These are phyloP conservation scores for Albula goreensis DNA, from an alignment of 2,113 vertebrate genomes.

Conservation along the genomic window DNA sequence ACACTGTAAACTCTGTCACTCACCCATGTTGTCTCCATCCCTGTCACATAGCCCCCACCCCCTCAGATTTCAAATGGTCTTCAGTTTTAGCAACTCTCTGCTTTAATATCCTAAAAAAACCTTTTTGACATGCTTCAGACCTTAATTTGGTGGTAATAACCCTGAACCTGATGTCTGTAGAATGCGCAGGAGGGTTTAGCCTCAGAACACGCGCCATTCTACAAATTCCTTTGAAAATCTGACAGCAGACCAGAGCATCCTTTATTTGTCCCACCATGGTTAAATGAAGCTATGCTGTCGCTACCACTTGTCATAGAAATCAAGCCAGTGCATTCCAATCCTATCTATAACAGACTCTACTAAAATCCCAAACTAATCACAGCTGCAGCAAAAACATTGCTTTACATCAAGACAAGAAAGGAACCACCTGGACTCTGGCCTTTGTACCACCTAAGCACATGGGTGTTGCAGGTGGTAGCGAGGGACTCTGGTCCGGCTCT, in stretches of 20 bases:
- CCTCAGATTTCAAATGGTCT: neutral
- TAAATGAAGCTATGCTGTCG: neutral
- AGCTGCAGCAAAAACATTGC: conserved; percentile 23
- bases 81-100: neutral
- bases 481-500: neutral
- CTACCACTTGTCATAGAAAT: conserved; percentile 34
- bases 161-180: neutral
- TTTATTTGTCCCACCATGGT: neutral
- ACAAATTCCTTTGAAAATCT: neutral
- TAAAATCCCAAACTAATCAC: conserved; percentile 45
- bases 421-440: conserved; percentile 45
- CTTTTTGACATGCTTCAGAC: neutral
- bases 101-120: neutral
- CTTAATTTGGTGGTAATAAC: neutral
- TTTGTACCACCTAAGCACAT: conserved; percentile 2
- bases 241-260: neutral
- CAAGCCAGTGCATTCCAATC: conserved; percentile 39
- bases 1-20: conserved; percentile 19
- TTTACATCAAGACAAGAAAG: conserved; percentile 38
- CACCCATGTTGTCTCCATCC: neutral
- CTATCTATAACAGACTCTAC: conserved; percentile 47
- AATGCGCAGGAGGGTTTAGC: neutral
- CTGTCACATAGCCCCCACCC: neutral
- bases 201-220: conserved; percentile 2
- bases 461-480: no score